Evolutionary conservation across 2,888 invertebrate genomes (phyloP).

Genomic region (Apoda limacodes): DNA sequence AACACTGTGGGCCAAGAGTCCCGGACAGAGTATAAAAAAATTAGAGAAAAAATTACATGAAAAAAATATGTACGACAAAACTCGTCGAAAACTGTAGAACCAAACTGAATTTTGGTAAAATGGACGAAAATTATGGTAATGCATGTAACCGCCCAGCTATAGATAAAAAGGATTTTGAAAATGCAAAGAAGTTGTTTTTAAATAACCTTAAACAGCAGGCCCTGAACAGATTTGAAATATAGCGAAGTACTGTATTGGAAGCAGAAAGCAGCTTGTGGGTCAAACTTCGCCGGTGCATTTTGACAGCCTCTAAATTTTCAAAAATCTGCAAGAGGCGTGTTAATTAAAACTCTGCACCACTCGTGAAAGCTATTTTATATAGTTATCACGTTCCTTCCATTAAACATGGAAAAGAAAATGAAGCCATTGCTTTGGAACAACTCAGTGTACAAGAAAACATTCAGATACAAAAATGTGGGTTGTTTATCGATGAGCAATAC

Average conservation of each 20-base stretch:
- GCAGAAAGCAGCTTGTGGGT: conserved; percentile 5
- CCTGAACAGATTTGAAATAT: conserved; percentile 1
- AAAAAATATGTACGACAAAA: no score
- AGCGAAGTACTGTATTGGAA: conserved; percentile 3
- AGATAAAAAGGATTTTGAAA: no score
- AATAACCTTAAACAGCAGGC: neutral
- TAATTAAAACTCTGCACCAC: conserved; percentile 3
- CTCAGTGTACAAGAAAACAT: conserved; percentile 3
- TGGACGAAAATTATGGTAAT: no score
- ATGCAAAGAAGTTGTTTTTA: neutral
- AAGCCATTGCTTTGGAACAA: conserved; percentile 2
- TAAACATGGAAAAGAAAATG: conserved; percentile 3
- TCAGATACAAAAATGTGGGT: conserved; percentile 6
- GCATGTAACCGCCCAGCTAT: no score
- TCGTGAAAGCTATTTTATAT: conserved; percentile 2
- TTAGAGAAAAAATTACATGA: neutral
- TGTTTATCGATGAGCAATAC: neutral
- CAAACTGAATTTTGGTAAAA: no score
- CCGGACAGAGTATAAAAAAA: conserved; percentile 3
- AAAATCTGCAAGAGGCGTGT: conserved; percentile 4
- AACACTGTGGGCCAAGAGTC: conserved; percentile 1
- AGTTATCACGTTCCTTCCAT: conserved; percentile 3
- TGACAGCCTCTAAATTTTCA: conserved; percentile 5
- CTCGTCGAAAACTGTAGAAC: no score
- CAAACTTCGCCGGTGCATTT: conserved; percentile 2